phyloP scores from a whole-genome alignment of 2,113 vertebrate species.

The Myiopsitta monachus region DNA sequence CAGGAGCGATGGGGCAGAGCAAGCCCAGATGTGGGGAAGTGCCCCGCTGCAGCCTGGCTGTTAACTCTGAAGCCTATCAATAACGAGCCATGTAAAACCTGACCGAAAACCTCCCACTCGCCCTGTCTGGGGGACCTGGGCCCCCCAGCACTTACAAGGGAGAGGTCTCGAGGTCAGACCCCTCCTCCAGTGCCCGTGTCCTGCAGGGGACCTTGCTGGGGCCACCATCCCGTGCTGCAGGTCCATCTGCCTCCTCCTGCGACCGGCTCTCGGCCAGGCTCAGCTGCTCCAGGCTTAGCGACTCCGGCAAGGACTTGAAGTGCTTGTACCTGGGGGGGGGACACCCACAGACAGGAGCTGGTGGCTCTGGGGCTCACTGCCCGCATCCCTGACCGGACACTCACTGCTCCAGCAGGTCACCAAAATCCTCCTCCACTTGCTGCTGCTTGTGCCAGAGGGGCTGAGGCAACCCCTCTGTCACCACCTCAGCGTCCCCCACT shows the following conservation, averaged over 20 bases:
- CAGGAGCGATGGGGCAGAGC: neutral
- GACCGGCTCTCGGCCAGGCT: neutral
- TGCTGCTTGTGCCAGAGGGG: constrained; percentile 53
- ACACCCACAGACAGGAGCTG: accelerated
- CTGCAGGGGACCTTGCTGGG: neutral
- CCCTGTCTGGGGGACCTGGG: accelerated
- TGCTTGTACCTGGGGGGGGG: constrained; percentile 70
- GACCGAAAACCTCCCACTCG: accelerated
- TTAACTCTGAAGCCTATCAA: neutral
- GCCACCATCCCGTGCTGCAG: neutral
- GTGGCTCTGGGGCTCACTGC: neutral
- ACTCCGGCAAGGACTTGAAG: constrained; percentile 73
- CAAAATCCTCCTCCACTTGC: constrained; percentile 63
- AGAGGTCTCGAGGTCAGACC: neutral
- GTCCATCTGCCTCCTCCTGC: neutral
- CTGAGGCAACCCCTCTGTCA: neutral
- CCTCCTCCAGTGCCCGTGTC: neutral
- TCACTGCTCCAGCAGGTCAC: constrained; percentile 76
- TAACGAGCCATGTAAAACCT: accelerated
- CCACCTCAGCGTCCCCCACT: constrained; percentile 7
- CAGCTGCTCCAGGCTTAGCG: constrained; percentile 41
- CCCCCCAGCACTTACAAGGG: constrained; percentile 65
- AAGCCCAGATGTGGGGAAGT: accelerated
- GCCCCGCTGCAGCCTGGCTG: neutral
- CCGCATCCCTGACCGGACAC: neutral